These are phyloP conservation scores for Dryobota labecula DNA, from an alignment of 2,888 invertebrate genomes.

Conservation along the genomic window DNA sequence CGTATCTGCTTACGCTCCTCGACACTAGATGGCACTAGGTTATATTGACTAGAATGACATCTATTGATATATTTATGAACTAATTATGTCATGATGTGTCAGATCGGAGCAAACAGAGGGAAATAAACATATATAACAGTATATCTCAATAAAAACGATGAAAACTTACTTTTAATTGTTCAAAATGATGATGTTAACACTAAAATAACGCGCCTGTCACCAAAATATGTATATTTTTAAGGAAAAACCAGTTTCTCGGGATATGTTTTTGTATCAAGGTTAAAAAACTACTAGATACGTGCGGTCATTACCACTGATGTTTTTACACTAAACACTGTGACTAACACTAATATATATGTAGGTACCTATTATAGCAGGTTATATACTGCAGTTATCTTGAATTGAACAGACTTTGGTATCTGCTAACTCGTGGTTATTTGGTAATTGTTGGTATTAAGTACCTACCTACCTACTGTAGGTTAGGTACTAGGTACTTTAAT, in stretches of 20 bases:
- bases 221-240: neutral
- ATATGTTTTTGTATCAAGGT: conserved; percentile 8
- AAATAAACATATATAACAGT: conserved; percentile 29
- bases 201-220: neutral
- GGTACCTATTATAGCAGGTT: neutral
- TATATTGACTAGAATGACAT: conserved; percentile 27
- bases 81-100: conserved; percentile 6
- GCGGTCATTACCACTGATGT: conserved; percentile 28
- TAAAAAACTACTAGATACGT: conserved; percentile 23
- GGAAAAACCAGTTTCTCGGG: neutral
- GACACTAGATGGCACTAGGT: conserved; percentile 31
- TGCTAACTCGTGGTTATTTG: conserved; percentile 13
- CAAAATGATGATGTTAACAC: neutral
- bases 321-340: conserved; percentile 41
- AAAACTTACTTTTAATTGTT: conserved; percentile 39
- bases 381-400: conserved; percentile 38
- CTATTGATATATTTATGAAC: conserved; percentile 24
- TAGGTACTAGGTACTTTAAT: neutral
- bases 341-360: conserved; percentile 10
- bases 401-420: conserved; percentile 17
- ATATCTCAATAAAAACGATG: conserved; percentile 5
- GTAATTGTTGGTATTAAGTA: neutral
- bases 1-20: neutral
- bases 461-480: neutral
- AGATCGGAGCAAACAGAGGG: conserved; percentile 20